Conservation (phyloP, 2,797 vertebrate species). For the Hirundo rustica region DNA sequence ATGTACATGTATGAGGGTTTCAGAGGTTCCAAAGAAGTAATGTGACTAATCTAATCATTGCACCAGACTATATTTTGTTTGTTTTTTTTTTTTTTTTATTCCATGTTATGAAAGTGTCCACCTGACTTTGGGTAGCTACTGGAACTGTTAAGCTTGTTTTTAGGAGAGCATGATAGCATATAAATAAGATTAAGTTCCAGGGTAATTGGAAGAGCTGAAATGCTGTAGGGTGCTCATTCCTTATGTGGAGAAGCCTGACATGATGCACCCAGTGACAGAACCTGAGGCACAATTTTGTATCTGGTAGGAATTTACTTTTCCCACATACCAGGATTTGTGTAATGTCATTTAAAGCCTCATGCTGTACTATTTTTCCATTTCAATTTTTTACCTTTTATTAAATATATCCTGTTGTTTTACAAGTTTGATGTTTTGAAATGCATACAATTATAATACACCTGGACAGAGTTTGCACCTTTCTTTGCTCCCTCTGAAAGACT, state of each 20-base stretch:
- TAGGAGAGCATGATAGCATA: neutral
- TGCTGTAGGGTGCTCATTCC: neutral
- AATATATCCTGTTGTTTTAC: neutral
- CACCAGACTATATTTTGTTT: neutral
- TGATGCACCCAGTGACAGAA: neutral
- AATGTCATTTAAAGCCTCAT: neutral
- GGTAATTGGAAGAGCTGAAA: neutral
- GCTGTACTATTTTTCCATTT: neutral
- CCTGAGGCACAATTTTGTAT: neutral
- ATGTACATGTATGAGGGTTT: fast-evolving
- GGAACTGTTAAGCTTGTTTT: neutral
- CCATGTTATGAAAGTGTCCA: neutral
- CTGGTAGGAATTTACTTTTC: neutral
- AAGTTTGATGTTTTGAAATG: neutral
- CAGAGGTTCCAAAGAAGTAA: neutral
- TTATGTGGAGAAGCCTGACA: fast-evolving
- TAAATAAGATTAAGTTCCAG: neutral
- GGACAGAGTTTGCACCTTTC: neutral
- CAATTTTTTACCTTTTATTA: neutral
- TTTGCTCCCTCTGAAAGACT: neutral
- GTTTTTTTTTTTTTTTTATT: neutral
- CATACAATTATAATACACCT: neutral
- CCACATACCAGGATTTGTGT: neutral
- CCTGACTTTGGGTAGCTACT: neutral
- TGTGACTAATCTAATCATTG: neutral